A percentile compares a stretch with the other conserved stretches of the same genome.
These are phyloP conservation scores for Euphonia xanthogaster DNA, from an alignment of 2,797 vertebrate genomes.

Conservation along the genomic window DNA sequence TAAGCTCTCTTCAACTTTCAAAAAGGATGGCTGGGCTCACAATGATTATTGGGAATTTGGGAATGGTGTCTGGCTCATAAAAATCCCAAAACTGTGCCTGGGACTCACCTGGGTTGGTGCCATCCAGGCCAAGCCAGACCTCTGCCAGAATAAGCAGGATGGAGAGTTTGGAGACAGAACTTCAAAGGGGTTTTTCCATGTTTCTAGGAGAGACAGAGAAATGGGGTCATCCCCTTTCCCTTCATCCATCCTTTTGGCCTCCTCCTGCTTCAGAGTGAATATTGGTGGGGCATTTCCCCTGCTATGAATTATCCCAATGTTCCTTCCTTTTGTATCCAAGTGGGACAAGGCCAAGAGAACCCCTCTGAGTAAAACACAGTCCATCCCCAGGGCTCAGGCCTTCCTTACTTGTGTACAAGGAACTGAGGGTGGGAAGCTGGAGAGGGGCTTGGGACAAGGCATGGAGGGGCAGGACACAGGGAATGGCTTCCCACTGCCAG, in stretches of 20 bases:
- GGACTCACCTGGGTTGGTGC: not conserved
- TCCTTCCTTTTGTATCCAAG: not conserved
- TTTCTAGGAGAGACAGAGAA: not conserved
- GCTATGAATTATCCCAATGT: accelerated
- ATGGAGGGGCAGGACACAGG: not conserved
- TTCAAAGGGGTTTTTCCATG: not conserved
- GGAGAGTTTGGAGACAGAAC: not conserved
- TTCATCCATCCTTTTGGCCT: not conserved
- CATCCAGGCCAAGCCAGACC: not conserved
- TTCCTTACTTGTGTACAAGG: not conserved
- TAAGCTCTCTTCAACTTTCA: not conserved
- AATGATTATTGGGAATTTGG: not conserved
- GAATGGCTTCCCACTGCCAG: not conserved
- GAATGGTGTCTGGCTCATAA: not conserved
- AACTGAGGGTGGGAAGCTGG: not conserved
- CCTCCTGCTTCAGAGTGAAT: not conserved
- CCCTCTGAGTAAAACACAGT: not conserved
- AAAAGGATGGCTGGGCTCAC: not conserved
- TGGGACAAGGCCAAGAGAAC: not conserved
- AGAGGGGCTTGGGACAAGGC: not conserved
- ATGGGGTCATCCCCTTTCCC: accelerated
- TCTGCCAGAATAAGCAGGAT: not conserved
- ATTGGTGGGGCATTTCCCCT: not conserved
- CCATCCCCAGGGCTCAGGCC: not conserved
- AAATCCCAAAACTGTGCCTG: not conserved